Conservation (phyloP, 2,113 vertebrate genomes). For the Chelonoidis abingdonii region DNA sequence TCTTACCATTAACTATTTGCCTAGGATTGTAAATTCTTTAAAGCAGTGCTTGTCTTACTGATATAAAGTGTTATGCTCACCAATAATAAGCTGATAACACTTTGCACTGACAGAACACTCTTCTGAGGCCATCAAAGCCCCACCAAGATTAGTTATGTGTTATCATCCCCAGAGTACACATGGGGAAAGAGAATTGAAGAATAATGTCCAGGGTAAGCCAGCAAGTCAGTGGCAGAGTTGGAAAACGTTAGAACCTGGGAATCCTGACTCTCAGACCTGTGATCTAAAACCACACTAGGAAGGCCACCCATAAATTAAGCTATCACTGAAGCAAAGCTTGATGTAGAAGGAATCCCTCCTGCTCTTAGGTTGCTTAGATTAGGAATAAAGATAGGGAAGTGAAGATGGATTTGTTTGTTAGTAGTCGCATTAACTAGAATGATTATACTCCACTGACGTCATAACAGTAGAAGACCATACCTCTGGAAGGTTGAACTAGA, state of each 20-base stretch:
- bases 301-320: rapidly evolving
- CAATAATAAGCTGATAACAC: background rate
- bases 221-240: background rate
- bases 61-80: background rate
- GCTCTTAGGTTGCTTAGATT: background rate
- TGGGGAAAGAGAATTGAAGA: background rate
- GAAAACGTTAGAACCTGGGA: background rate
- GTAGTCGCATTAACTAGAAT: background rate
- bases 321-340: background rate
- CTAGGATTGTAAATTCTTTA: background rate
- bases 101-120: background rate
- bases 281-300: background rate
- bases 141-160: background rate
- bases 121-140: background rate
- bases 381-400: background rate
- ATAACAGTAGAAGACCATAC: background rate
- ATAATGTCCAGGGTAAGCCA: rapidly evolving
- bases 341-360: background rate
- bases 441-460: background rate
- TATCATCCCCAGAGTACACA: background rate
- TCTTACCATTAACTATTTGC: background rate
- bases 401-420: background rate
- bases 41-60: background rate
- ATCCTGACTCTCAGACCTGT: background rate
- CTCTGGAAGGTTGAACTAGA: background rate